Base-by-base conservation (phyloP, 2,797 vertebrate species). In the Ataeniobius toweri region DNA sequence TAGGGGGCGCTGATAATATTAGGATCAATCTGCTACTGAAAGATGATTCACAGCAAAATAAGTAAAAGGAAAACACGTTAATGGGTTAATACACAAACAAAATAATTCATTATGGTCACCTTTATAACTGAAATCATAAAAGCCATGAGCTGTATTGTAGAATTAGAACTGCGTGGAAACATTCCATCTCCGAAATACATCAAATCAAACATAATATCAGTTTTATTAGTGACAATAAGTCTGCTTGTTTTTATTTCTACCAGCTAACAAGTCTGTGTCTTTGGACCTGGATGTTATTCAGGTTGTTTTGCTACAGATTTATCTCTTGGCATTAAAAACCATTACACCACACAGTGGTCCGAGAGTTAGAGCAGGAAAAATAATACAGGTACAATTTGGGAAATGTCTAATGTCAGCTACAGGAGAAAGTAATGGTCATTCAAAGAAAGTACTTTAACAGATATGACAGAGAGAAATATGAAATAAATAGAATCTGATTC, bases 1-100 rank as follows among this genome's bases (percentile, higher is more conserved):
- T 31, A 78, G 80, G 46, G 53, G 78, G 76, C 59, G 1, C 26
- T 76, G 63, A 41, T 75, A 63, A 39, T 0, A 48, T 41, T 4
- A 13, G 51, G 10, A 65, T 51, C 1, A 12, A 36, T 22, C 3
- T 73, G 67, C 56, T 77, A 44, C 28, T 61, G 8, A 83, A 76
- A 77, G 41, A 18, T 24, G 2, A 61, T 18, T 74, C 18, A 53
- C 2, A 12, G 41, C 12, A 68, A 41, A 68, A 44, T 22, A 8
- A 53, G 51, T 53, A 53, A 20, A 20, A 20, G 18, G 18, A 20
- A 53, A 53, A 20, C 16, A 53, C 18, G 16, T 20, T 20, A 5
- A 22, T 20, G 18, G 16, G 16, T 16, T 53, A 22, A 53, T 18
- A 53, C 18, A 5, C 5, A 20, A 53, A 53, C 6, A 22, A 20